These are phyloP conservation scores for Temnothorax curvispinosus DNA, from an alignment of 1,140 invertebrate species.

Conservation along the genomic window DNA sequence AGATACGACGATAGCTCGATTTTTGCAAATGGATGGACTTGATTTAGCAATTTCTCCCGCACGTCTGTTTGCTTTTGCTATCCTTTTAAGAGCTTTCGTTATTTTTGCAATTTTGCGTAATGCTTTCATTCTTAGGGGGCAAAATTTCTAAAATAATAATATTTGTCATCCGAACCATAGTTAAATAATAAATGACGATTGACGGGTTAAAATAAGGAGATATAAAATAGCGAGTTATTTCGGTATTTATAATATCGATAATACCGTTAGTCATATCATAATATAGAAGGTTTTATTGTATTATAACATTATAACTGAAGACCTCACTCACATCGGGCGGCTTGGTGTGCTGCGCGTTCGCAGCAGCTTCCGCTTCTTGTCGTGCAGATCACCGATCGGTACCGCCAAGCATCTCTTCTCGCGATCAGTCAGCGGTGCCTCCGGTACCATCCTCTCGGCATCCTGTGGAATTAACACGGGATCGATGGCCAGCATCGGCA, in stretches of 20 bases:
- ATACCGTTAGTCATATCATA: too few species aligned
- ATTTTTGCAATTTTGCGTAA: background rate
- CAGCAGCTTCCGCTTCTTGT: constrained; percentile 82
- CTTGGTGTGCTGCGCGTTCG: constrained; percentile 77
- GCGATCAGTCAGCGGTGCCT: constrained; percentile 80
- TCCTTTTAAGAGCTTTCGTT: background rate
- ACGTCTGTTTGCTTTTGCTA: background rate
- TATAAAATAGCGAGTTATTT: background rate
- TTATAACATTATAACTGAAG: background rate
- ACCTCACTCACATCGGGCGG: constrained; percentile 47
- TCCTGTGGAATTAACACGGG: constrained; percentile 66
- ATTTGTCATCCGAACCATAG: background rate
- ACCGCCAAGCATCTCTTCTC: constrained; percentile 84
- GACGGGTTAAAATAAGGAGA: background rate
- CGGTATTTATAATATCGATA: background rate
- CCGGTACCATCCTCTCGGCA: constrained; percentile 60
- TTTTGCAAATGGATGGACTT: constrained; percentile 1
- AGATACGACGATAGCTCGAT: constrained; percentile 24
- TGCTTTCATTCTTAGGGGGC: background rate
- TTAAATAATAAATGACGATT: background rate
- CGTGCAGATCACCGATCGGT: constrained; percentile 81
- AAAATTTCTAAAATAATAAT: background rate
- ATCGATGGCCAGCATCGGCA: constrained; percentile 42
- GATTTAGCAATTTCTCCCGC: background rate
- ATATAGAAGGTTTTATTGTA: background rate